Base-by-base conservation (phyloP, 2,888 invertebrate genomes). In the Epirrhoe tristata region DNA sequence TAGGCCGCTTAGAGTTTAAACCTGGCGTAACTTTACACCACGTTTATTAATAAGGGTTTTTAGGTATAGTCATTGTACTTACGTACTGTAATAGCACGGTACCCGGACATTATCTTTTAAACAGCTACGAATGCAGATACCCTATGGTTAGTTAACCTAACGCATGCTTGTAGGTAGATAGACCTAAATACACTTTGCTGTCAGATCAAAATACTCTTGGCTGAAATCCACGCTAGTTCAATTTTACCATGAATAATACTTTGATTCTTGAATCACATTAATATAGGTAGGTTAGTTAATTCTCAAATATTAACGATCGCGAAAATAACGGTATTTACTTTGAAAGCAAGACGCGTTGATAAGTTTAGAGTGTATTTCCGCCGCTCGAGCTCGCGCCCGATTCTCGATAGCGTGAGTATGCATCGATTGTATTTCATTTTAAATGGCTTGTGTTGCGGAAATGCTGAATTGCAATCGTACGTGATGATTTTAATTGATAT, bases 271-370 rank as follows among this genome's bases (percentile, higher is more conserved):
- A 48, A 48, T 48, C 16, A 48, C 7, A 14, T 16, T 14, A 48
- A 16, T 16, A 16, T 6, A 7, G 6, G 8, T 8, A 36, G 10
- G 6, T 48, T 46, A 46, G 14, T 46, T 14, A 14, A 14, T 0
- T 48, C 48, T 14, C 14, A 48, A 48, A 14, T 6, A 5, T 70
- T 81, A 85, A 86, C 81, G 80, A 82, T 84, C 78, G 84, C 86
- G 82, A 89, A 89, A 87, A 86, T 88, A 84, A 82, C 80, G 75
- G 68, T 88, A 82, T 87, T 88, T 87, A 81, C 88, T 89, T 89
- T 90, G 88, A 87, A 81, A 86, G 80, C 86, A 75, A 80, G 36
- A 74, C 76, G 86, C 79, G 92, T 82, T 91, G 91, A 92, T 84
- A 81, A 79, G 72, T 92, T 92, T 89, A 92, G 82, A 78, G 77